Base-by-base conservation (phyloP, 2,888 invertebrate species). In the Belgica antarctica region DNA sequence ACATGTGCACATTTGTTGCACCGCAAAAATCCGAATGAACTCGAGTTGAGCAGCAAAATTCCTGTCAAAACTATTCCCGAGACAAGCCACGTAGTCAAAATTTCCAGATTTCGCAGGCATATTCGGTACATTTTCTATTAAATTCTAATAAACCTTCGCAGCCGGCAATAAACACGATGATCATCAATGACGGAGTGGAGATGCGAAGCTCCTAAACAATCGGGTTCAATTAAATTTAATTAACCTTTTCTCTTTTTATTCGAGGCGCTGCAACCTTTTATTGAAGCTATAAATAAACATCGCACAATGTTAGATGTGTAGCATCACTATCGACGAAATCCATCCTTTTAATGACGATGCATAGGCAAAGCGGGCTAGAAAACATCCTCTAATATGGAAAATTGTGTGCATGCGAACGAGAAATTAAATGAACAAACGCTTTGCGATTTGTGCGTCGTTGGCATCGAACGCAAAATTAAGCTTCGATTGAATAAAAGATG, bases 211-310 rank as follows among this genome's bases (percentile, higher is more conserved):
- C 36, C 57, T 52, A 68, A 57, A 57, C 28, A 68, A 31, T 57
- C 28, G 52, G 31, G 68, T 68, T 68, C 68, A 68, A 68, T 68
- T 68, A 68, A 68, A 68, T 68, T 68, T 68, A 68, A 68, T 68
- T 68, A 68, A 68, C 68, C 68, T 68, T 59, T 19, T 68, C 31
- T n/a, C n/a, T 25, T 47, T n/a, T 27, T 66, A 28, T 25, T 22
- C 47, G 22, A 22, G 41, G 22, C 25, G 47, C 15, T 41, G 65
- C 46, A 66, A 66, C 65, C 65, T 66, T 66, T 66, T 66, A 22
- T 62, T 19, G 34, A 15, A 15, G 46, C 46, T 57, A 68, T 68
- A 68, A 68, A 68, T 68, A 68, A 68, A 68, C 57, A 65, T 27
- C 47, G 27, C 28, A 57, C 41, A 41, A 41, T n/a, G 41, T n/a